Conservation (phyloP, 2,888 invertebrate genomes). For the Callimorpha dominula region DNA sequence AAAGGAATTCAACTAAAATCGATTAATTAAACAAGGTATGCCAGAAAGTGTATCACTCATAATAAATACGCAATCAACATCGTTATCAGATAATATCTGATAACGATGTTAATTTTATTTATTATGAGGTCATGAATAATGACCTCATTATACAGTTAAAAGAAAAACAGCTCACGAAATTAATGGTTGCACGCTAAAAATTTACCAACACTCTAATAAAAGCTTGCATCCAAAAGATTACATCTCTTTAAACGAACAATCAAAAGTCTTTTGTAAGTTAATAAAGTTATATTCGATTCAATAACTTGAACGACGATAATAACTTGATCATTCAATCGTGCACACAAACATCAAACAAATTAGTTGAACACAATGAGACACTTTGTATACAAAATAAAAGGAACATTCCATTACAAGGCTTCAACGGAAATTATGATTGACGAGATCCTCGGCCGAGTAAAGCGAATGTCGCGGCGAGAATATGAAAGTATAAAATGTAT, state of each 20-base stretch:
- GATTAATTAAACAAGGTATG: too few relatives aligned
- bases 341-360: constrained; percentile 21
- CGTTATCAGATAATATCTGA: too few relatives aligned
- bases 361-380: constrained; percentile 8
- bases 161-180: too few relatives aligned
- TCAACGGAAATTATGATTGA: constrained; percentile 43
- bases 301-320: neutral
- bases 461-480: constrained; percentile 3
- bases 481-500: neutral
- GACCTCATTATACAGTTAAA: too few relatives aligned
- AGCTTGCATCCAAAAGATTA: too few relatives aligned
- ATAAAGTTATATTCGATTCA: constrained; percentile 1
- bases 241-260: neutral
- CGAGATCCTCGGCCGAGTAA: constrained; percentile 17
- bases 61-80: too few relatives aligned
- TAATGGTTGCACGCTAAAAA: too few relatives aligned
- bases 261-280: constrained; percentile 2
- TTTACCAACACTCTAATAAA: too few relatives aligned
- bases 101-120: too few relatives aligned
- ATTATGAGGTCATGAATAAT: too few relatives aligned
- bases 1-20: too few relatives aligned
- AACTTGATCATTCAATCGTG: constrained; percentile 4
- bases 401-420: constrained; percentile 27
- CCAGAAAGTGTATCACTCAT: too few relatives aligned
- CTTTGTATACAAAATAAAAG: constrained; percentile 18